These are phyloP conservation scores for Xestia ashworthii DNA, from an alignment of 2,888 invertebrate species.

Conservation along the genomic window DNA sequence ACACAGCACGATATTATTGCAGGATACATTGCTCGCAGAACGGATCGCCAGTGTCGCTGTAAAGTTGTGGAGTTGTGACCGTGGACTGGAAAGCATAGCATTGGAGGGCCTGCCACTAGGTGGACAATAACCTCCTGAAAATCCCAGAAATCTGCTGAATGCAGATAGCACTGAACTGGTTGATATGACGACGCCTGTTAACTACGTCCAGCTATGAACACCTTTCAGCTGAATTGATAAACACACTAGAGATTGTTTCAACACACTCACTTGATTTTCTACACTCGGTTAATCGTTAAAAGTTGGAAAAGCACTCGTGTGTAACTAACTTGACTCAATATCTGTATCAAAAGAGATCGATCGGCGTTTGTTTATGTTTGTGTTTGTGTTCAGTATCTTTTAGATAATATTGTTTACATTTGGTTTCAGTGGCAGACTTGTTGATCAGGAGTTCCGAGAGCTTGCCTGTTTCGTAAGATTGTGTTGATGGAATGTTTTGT, in stretches of 20 bases:
- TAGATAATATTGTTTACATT: conserved; percentile 6
- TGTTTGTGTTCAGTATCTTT: neutral
- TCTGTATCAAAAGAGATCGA: neutral
- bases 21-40: neutral
- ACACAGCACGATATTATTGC: neutral
- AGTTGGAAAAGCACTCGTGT: neutral
- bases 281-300: neutral
- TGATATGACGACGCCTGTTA: neutral
- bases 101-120: neutral
- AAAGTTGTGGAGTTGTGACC: neutral
- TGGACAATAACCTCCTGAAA: neutral
- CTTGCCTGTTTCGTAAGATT: neutral
- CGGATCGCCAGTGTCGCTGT: neutral
- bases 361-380: conserved; percentile 30
- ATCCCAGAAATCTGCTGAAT: neutral
- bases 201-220: neutral
- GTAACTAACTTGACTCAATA: conserved; percentile 16
- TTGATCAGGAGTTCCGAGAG: neutral
- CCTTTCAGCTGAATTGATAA: neutral
- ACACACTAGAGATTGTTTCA: neutral
- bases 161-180: neutral
- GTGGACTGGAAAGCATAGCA: neutral
- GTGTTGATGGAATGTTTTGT: neutral
- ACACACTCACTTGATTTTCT: neutral
- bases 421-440: conserved; percentile 2